Conservation (phyloP, 2,888 invertebrate species). For the Vandiemenella viatica region DNA sequence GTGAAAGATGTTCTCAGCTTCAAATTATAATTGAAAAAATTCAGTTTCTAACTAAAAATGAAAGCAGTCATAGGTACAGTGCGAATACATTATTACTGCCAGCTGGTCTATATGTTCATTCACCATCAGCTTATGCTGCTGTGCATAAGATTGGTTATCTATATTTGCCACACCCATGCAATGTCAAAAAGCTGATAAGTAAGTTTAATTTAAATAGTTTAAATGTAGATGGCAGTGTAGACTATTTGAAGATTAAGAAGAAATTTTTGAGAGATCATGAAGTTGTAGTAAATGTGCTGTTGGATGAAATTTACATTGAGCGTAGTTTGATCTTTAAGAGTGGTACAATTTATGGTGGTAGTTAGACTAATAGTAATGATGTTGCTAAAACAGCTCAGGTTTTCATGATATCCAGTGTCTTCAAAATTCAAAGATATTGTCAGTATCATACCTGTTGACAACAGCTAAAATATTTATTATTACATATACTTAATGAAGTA, state of each 20-base stretch:
- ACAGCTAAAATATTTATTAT: too few relatives aligned
- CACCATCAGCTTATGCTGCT: neutral
- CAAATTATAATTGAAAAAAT: neutral
- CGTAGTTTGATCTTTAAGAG: neutral
- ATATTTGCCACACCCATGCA: neutral
- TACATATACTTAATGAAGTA: too few relatives aligned
- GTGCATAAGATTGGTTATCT: neutral
- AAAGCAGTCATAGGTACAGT: neutral
- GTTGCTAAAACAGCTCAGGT: neutral
- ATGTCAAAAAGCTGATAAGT: neutral
- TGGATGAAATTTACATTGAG: neutral
- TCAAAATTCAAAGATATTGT: neutral
- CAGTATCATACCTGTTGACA: neutral
- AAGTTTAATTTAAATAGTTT: neutral
- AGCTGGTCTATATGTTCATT: neutral
- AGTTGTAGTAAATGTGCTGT: neutral
- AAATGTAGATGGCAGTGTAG: neutral
- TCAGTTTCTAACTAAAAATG: neutral
- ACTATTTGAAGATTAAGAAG: neutral
- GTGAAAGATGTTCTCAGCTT: neutral
- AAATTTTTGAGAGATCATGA: neutral
- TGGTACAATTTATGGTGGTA: neutral
- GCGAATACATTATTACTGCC: neutral
- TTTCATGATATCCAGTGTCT: neutral
- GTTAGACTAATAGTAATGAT: neutral